Conservation (phyloP, 2,113 vertebrate genomes). For the Ptyas mucosa region DNA sequence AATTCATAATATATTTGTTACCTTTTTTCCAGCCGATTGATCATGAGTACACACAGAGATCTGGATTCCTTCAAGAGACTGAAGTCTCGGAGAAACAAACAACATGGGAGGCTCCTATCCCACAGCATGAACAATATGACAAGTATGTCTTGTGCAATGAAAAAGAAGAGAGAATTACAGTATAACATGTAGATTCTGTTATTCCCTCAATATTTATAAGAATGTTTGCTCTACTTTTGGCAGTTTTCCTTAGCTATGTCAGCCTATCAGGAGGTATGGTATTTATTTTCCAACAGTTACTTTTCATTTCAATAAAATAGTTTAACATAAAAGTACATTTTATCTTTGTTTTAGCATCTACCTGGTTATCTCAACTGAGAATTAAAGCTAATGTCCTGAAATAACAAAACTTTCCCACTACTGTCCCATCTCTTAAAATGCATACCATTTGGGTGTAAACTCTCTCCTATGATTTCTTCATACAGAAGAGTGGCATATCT, state of each 20-base stretch:
- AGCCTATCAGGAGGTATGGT: not conserved
- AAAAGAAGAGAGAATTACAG: constrained; percentile 26
- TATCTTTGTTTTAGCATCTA: not conserved
- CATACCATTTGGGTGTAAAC: not conserved
- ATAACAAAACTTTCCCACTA: not conserved
- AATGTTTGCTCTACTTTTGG: not conserved
- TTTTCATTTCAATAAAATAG: not conserved
- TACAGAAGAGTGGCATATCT: not conserved
- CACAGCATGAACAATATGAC: constrained; percentile 1
- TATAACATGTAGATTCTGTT: not conserved
- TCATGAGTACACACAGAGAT: constrained; percentile 63
- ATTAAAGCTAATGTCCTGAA: not conserved
- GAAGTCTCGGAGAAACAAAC: constrained; percentile 27
- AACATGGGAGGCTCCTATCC: not conserved
- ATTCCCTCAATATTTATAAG: not conserved
- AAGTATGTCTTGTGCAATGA: not conserved
- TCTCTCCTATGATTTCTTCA: not conserved
- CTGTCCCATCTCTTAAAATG: not conserved
- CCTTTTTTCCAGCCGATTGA: constrained; percentile 53
- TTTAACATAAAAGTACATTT: not conserved
- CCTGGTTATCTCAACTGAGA: not conserved
- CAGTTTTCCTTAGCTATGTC: not conserved
- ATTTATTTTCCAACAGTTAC: not conserved
- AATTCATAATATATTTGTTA: not conserved
- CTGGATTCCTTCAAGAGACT: constrained; percentile 56